phyloP scores from a whole-genome alignment of 2,113 vertebrate species.

The Erythrocercus mccallii region DNA sequence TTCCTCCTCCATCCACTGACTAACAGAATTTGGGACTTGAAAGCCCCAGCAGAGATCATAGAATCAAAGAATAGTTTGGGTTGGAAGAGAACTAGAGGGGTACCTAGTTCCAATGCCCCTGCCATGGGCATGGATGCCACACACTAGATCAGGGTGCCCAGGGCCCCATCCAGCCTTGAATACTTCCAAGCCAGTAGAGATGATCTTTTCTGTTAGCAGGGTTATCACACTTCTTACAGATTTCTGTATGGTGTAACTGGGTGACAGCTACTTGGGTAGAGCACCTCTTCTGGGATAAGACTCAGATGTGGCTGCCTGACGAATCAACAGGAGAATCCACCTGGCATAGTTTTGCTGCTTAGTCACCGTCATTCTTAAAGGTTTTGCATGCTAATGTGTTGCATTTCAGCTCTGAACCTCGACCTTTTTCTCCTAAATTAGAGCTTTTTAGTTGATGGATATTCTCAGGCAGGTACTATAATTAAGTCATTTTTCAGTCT shows the following conservation, averaged over 20 bases:
- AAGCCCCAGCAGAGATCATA: not conserved
- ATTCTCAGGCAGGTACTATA: not conserved
- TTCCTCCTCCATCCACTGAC: not conserved
- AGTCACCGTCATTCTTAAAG: not conserved
- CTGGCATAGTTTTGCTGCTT: not conserved
- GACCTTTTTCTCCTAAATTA: not conserved
- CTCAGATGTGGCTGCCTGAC: not conserved
- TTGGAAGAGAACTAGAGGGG: not conserved
- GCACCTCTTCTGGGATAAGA: not conserved
- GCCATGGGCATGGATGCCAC: not conserved
- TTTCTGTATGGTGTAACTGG: not conserved
- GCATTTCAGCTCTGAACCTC: not conserved
- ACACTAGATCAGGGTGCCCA: not conserved
- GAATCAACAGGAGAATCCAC: not conserved
- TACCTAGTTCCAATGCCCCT: not conserved
- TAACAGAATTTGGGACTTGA: not conserved
- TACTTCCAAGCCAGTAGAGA: not conserved
- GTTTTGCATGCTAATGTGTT: not conserved
- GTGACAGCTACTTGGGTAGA: not conserved
- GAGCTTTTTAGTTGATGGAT: not conserved
- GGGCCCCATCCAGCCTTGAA: not conserved
- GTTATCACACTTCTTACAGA: not conserved
- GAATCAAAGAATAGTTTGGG: not conserved
- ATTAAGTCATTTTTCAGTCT: not conserved
- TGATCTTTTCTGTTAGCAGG: not conserved